Base-by-base conservation (phyloP, 2,797 vertebrate species). In the Emys orbicularis region DNA sequence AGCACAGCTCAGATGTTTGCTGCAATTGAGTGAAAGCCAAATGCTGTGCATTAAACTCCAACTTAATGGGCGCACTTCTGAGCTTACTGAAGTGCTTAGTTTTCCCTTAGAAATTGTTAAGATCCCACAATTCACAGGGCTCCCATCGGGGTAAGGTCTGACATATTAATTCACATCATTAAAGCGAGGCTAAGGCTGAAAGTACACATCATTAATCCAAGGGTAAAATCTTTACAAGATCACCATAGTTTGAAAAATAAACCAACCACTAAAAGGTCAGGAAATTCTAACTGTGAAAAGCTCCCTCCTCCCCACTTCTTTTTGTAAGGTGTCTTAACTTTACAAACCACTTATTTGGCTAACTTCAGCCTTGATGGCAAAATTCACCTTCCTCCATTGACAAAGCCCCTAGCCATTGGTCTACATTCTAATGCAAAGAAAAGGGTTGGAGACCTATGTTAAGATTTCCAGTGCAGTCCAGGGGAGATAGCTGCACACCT, bases 41-140 rank as follows among this genome's bases (percentile, higher is more conserved):
- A 37, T 0, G 0, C 80, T 37, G 27, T 53, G 3, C 2, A 0
- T 27, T 65, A 13, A 47, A 34, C 18, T 41, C 18, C 0, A 0
- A 53, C 9, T 77, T 8, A 12, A 41, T 4, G 8, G 61, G 31
- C 8, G 3, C 25, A 5, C 13, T 5, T 4, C 1, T 18, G 4
- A 37, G 1, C 23, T 68, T 50, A 25, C 1, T 18, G 25, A 8
- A 19, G 0, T 1, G 2, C 61, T 23, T 3, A 1, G 1, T 19
- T 84, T 79, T 68, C 65, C 41, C 56, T 83, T 12, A 19, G 68
- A 50, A 59, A 81, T 57, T 72, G 44, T 2, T 23, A 41, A 13
- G 44, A 50, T 74, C 79, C 23, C 59, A 29, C 53, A 57, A n/a
- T 2, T 3, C 21, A 79, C 85, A 61, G 6, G 12, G 19, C 5